Evolutionary conservation across 2,113 vertebrate species (phyloP), one percentile per base, ranked within the genome.

Genomic region (Poecilia latipinna): DNA sequence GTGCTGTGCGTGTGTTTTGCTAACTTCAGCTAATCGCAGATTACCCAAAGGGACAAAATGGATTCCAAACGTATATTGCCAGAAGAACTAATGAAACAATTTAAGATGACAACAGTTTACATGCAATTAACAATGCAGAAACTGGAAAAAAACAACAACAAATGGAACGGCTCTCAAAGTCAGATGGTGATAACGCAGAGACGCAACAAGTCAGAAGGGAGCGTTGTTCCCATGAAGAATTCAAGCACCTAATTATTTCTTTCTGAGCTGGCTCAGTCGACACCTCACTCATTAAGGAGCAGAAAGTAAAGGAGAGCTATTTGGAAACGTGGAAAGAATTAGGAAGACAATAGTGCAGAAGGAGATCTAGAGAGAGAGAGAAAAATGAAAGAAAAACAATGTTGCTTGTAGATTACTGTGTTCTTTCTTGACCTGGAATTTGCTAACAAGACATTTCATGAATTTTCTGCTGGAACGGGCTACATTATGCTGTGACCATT

Each of bases 191-290:
- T 79, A 81, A 84, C 73, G 57, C 69, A 76, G 75, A 74, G 82
- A 86, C 65, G 35, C 12, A 51, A 70, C 0, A 65, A 74, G 77
- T 88, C 81, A 84, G 61, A 76, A 61, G 74, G 42, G 75, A 83
- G 83, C 82, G 78, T 65, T 83, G 72, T 78, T 76, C 37, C 82
- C 69, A 85, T 84, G 74, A 89, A 90, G 82, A 79, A 91, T 86
- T 92, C 73, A 92, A 86, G 68, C 75, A 85, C 83, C 79, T 78
- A 87, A 83, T 92, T 82, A 91, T 82, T 33, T 79, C 80, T 84
- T 84, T 88, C 74, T 72, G 72, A 75, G 28, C 75, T 15, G 26
- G 31, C 75, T 85, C 77, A 74, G 31, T 68, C 63, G 61, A 70
- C 51, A 82, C 77, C 75, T 88, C 72, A 79, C 80, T 88, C 78